phyloP scores from a whole-genome alignment of 2,888 invertebrate species.

The Corythucha ciliata region DNA sequence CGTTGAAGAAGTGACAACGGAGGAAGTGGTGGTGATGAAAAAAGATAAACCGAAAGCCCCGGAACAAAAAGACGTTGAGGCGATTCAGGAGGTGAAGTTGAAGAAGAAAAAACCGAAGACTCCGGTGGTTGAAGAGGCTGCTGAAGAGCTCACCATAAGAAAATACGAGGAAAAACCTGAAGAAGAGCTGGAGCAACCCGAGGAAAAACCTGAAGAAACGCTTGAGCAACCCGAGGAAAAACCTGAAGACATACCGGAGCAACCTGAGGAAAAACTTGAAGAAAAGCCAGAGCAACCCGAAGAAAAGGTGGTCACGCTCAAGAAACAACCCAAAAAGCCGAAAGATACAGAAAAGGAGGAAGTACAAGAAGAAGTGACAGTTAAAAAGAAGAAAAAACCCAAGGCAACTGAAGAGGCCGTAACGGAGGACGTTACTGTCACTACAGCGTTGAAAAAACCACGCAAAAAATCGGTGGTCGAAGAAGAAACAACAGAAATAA shows the following conservation, averaged over 20 bases:
- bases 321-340: constrained; percentile 34
- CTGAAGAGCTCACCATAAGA: too few species aligned
- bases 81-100: constrained; percentile 32
- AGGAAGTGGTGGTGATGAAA: too few species aligned
- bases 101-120: constrained; percentile 36
- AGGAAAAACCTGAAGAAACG: constrained; percentile 37
- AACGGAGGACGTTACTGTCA: constrained; percentile 36
- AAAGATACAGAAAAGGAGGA: constrained; percentile 33
- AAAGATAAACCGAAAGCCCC: too few species aligned
- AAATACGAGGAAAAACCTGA: constrained; percentile 36
- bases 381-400: constrained; percentile 40
- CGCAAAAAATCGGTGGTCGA: constrained; percentile 30
- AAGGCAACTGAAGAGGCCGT: constrained; percentile 29
- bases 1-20: constrained; percentile 40
- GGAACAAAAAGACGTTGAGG: too few species aligned
- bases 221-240: too few species aligned
- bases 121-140: constrained; percentile 36
- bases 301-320: constrained; percentile 35
- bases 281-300: constrained; percentile 33
- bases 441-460: constrained; percentile 31
- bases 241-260: too few species aligned
- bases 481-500: constrained; percentile 38
- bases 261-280: constrained; percentile 26
- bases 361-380: constrained; percentile 31
- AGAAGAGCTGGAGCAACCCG: constrained; percentile 36